A percentile compares a stretch with the other conserved stretches of the same genome.
phyloP scores from a whole-genome alignment of 2,888 invertebrate genomes.

The Chorisops tibialis region DNA sequence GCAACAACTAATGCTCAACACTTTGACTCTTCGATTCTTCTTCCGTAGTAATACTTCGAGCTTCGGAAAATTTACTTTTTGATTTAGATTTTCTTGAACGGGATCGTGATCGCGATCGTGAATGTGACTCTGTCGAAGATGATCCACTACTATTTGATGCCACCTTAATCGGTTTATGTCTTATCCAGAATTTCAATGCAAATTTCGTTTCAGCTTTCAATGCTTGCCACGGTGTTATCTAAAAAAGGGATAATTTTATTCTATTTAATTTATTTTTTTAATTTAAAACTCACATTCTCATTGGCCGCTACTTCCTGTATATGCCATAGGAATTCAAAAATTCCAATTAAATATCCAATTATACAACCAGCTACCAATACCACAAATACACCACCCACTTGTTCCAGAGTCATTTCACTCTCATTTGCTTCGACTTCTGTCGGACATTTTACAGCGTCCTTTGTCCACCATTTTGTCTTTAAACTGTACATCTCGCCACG shows the following conservation, averaged over 20 bases:
- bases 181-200: conserved; percentile 68
- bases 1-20: too few relatives aligned
- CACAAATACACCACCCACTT: conserved; percentile 83
- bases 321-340: conserved; percentile 77
- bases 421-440: conserved; percentile 32
- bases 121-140: not conserved
- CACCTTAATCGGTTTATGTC: conserved; percentile 64
- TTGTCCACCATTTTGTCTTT: conserved; percentile 91
- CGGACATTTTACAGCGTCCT: conserved; percentile 45
- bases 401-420: conserved; percentile 48
- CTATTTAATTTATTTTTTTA: not conserved
- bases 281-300: conserved; percentile 58
- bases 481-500: conserved; percentile 74
- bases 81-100: not conserved
- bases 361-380: conserved; percentile 69
- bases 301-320: conserved; percentile 67
- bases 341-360: conserved; percentile 65
- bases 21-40: not conserved
- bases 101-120: not conserved
- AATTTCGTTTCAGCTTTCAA: conserved; percentile 68
- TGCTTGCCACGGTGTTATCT: conserved; percentile 69
- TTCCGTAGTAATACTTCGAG: conserved; percentile 1
- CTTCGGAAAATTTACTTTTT: conserved; percentile 12
- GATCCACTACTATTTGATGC: not conserved
- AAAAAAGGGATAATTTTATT: conserved; percentile 21